phyloP scores from a whole-genome alignment of 53 echinoderm and acorn worm species.

The Stichopus horrens region DNA sequence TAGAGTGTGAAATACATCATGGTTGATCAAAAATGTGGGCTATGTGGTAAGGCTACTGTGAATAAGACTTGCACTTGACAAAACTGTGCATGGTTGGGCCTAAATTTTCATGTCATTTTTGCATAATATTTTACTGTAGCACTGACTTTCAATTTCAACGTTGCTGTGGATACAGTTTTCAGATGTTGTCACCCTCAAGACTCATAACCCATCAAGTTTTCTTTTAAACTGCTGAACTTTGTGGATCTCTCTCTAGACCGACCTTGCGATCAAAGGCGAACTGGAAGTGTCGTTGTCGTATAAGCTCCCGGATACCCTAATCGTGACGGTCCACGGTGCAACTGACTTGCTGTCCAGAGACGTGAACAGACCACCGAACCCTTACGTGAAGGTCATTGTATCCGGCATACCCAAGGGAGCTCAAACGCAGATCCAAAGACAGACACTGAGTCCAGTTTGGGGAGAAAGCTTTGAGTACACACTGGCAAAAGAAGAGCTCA shows the following conservation, averaged over 20 bases:
- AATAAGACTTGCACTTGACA: no score
- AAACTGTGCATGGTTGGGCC: no score
- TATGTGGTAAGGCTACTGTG: no score
- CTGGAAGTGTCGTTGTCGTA: constrained; percentile 73
- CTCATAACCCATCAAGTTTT: no score
- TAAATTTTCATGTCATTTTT: no score
- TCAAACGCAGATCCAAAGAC: constrained; percentile 71
- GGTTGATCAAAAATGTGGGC: no score
- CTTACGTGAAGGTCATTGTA: constrained; percentile 89
- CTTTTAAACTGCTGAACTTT: no score
- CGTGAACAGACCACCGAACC: constrained; percentile 62
- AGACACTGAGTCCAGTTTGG: constrained; percentile 80
- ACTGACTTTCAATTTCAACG: no score
- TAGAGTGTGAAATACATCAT: no score
- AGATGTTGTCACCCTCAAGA: no score
- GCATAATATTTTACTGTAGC: no score
- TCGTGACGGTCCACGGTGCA: constrained; percentile 66
- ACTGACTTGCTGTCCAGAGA: constrained; percentile 68
- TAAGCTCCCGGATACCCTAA: constrained; percentile 84
- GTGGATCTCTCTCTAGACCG: constrained; percentile 60
- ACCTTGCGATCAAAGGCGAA: constrained; percentile 76
- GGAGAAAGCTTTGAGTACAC: constrained; percentile 82
- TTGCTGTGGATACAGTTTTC: no score
- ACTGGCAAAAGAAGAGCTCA: constrained; percentile 76
- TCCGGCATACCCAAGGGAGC: constrained; percentile 86